Conservation (phyloP, 2,797 vertebrate genomes). For the Acanthurus tractus region DNA sequence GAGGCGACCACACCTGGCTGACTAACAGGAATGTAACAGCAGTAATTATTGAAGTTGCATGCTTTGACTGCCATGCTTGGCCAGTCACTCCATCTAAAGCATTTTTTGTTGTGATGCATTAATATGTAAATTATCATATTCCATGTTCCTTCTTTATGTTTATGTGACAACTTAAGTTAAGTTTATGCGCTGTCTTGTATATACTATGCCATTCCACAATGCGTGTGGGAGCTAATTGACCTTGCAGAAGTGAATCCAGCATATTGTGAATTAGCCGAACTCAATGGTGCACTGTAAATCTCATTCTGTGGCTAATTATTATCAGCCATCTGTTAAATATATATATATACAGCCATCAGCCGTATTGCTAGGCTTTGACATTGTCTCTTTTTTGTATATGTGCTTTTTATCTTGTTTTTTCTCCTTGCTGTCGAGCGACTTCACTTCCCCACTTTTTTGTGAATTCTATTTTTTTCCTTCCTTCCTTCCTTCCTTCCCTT, state of each 20-base stretch:
- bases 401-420: neutral
- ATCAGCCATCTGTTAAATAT: constrained; percentile 74
- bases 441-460: neutral
- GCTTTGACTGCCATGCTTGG: neutral
- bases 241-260: constrained; percentile 61
- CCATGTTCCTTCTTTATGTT: neutral
- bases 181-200: neutral
- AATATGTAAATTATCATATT: neutral
- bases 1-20: constrained; percentile 13
- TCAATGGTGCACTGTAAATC: constrained; percentile 59
- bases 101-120: neutral
- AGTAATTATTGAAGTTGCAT: neutral
- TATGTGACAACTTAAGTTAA: neutral
- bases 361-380: constrained; percentile 41
- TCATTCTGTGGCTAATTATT: constrained; percentile 70
- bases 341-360: constrained; percentile 32
- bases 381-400: constrained; percentile 3
- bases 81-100: neutral
- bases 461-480: neutral
- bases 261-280: constrained; percentile 65
- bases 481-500: neutral
- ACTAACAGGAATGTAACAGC: neutral
- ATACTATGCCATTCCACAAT: constrained; percentile 8
- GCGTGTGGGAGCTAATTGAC: constrained; percentile 56
- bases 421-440: neutral